A percentile compares a stretch with the other conserved stretches of the same genome.
phyloP scores from a whole-genome alignment of 2,113 vertebrate genomes.

The Poecile atricapillus region DNA sequence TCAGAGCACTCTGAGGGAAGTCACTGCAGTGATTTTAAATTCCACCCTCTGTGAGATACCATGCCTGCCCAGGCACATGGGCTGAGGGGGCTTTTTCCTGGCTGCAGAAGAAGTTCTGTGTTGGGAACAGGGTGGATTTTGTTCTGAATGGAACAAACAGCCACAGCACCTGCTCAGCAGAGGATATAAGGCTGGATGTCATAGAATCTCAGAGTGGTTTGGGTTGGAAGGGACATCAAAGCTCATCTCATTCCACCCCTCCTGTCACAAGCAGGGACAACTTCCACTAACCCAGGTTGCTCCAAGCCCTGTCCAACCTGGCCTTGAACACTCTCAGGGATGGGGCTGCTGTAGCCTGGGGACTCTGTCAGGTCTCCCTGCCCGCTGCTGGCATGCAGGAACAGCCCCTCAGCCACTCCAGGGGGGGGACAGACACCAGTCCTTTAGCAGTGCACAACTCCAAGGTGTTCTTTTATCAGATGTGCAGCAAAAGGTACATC shows the following conservation, averaged over 20 bases:
- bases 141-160: background rate
- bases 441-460: background rate
- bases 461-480: background rate
- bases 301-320: background rate
- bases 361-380: background rate
- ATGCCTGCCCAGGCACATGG: background rate
- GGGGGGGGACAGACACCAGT: background rate
- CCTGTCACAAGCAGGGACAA: background rate
- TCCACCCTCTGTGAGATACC: background rate
- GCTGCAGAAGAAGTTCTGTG: background rate
- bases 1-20: background rate
- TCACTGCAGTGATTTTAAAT: background rate
- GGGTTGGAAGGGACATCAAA: background rate
- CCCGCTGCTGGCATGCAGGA: fast-evolving
- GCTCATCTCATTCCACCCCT: background rate
- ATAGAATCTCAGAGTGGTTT: background rate
- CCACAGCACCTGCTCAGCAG: background rate
- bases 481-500: background rate
- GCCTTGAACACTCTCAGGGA: background rate
- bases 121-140: background rate
- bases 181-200: background rate
- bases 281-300: fast-evolving
- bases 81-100: background rate
- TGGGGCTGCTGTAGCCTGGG: background rate
- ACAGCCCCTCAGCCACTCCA: fast-evolving